Percentiles rank a stretch among this genome's conserved stretches.
These are phyloP conservation scores for Lasioglossum vierecki DNA, from an alignment of 2,888 invertebrate species.

Conservation along the genomic window DNA sequence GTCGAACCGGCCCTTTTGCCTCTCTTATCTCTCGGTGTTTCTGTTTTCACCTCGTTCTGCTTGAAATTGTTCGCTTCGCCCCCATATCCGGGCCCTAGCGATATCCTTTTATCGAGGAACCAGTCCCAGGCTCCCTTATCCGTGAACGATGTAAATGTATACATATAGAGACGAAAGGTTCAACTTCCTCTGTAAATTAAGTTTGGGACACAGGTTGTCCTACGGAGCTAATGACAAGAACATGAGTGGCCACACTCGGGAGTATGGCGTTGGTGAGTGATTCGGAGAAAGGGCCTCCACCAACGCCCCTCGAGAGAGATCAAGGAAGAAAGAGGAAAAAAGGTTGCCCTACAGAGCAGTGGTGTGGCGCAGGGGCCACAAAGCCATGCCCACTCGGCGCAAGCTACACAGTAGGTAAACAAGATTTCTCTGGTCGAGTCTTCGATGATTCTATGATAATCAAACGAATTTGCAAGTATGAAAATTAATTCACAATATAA, in stretches of 20 bases:
- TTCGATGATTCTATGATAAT: not conserved
- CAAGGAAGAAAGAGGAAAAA: too few relatives aligned
- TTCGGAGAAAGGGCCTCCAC: too few relatives aligned
- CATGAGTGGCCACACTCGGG: too few relatives aligned
- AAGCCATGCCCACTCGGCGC: not conserved
- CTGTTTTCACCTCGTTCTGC: conserved; percentile 45
- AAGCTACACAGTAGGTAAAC: not conserved
- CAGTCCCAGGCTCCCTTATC: not conserved
- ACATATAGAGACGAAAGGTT: not conserved
- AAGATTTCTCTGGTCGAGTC: not conserved
- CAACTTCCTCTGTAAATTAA: not conserved
- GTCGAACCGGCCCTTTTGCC: conserved; percentile 51
- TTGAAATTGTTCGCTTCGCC: conserved; percentile 27
- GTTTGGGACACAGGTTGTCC: not conserved
- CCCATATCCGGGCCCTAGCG: not conserved
- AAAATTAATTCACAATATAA: not conserved
- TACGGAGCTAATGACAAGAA: not conserved
- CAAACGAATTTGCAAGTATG: not conserved
- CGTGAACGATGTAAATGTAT: not conserved
- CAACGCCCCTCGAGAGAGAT: too few relatives aligned
- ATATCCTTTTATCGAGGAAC: not conserved
- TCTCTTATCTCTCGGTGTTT: conserved; percentile 34
- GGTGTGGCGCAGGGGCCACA: not conserved
- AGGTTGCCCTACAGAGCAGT: too few relatives aligned
- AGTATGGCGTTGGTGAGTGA: too few relatives aligned